phyloP scores from a whole-genome alignment of 2,888 invertebrate species.

The Coelogynopora nodosa region DNA sequence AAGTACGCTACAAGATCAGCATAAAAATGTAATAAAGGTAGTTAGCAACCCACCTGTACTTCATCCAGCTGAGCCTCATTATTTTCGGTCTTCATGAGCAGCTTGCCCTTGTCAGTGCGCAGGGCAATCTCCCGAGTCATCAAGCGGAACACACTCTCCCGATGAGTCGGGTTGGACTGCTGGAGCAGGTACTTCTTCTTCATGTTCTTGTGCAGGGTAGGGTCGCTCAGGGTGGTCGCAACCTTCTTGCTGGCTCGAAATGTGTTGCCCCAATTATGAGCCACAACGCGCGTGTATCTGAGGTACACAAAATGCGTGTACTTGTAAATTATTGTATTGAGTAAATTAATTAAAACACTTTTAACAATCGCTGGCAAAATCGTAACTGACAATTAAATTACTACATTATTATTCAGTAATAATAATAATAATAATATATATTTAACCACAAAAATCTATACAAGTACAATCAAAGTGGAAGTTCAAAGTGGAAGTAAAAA shows the following conservation, averaged over 20 bases:
- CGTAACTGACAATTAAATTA: too few relatives aligned
- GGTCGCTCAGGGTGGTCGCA: constrained; percentile 29
- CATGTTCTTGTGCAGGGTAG: constrained; percentile 24
- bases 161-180: neutral
- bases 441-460: too few relatives aligned
- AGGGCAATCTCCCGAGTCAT: constrained; percentile 31
- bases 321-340: too few relatives aligned
- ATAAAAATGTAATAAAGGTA: too few relatives aligned
- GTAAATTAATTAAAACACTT: too few relatives aligned
- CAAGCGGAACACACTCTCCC: neutral
- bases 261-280: neutral
- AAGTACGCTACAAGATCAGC: too few relatives aligned
- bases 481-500: too few relatives aligned
- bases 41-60: neutral
- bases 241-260: neutral
- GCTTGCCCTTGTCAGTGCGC: neutral
- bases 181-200: constrained; percentile 34
- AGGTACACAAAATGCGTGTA: too few relatives aligned
- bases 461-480: too few relatives aligned
- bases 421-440: too few relatives aligned
- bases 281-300: neutral
- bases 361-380: too few relatives aligned
- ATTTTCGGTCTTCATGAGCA: neutral
- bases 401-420: too few relatives aligned
- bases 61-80: neutral